Conservation (phyloP, 2,888 invertebrate genomes). For the Idaea straminata region DNA sequence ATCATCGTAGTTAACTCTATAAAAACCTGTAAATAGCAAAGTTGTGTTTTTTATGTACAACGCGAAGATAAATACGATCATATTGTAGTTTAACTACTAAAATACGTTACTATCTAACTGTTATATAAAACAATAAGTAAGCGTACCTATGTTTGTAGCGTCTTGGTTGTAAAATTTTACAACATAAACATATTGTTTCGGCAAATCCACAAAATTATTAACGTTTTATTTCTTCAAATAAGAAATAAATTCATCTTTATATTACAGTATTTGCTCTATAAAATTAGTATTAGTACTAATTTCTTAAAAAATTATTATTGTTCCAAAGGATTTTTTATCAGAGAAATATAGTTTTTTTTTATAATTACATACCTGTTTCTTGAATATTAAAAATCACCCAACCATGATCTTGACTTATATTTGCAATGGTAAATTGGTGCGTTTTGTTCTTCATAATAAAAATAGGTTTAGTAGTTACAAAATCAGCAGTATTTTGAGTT, state of each 20-base stretch:
- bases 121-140: not conserved
- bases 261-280: too few relatives aligned
- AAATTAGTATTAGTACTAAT: too few relatives aligned
- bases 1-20: constrained; percentile 83
- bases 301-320: too few relatives aligned
- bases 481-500: constrained; percentile 44
- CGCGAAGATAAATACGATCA: not conserved
- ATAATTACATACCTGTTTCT: constrained; percentile 62
- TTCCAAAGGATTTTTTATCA: too few relatives aligned
- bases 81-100: not conserved
- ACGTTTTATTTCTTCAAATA: too few relatives aligned
- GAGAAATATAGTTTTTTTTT: not conserved
- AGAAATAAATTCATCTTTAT: too few relatives aligned
- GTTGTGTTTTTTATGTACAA: not conserved
- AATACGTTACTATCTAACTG: not conserved
- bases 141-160: too few relatives aligned
- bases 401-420: constrained; percentile 47
- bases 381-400: constrained; percentile 83
- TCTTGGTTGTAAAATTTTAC: not conserved
- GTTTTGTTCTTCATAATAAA: constrained; percentile 55
- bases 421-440: constrained; percentile 39
- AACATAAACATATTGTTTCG: not conserved
- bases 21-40: constrained; percentile 70
- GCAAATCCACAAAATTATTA: not conserved
- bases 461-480: constrained; percentile 56